These are phyloP conservation scores for Holothuria scabra DNA, from an alignment of 53 echinoderm and acorn worm species.

Conservation along the genomic window DNA sequence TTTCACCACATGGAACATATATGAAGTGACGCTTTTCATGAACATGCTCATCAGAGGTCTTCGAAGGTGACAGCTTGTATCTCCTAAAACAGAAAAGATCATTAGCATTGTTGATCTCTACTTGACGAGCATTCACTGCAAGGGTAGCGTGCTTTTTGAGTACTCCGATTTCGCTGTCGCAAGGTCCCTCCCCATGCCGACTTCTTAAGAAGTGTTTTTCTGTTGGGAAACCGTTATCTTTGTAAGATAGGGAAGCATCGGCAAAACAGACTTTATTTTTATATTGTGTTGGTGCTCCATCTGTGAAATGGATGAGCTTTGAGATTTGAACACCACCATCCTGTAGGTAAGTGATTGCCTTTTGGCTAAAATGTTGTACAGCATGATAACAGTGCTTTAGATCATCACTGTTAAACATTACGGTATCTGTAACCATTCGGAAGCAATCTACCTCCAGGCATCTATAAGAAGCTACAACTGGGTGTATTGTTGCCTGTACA, in stretches of 20 bases:
- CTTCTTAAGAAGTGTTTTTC: slow-evolving; percentile 67
- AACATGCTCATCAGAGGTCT: slow-evolving; percentile 8
- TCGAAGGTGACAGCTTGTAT: not conserved
- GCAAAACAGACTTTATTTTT: slow-evolving; percentile 55
- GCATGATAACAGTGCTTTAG: slow-evolving; percentile 52
- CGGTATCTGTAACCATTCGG: slow-evolving; percentile 45
- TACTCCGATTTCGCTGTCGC: slow-evolving; percentile 61
- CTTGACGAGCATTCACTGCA: not conserved
- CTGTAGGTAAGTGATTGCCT: slow-evolving; percentile 34
- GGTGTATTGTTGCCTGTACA: not conserved
- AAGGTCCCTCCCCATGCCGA: slow-evolving; percentile 62
- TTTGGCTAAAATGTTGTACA: slow-evolving; percentile 47
- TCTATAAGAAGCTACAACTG: slow-evolving; percentile 10
- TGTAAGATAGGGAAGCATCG: slow-evolving; percentile 46
- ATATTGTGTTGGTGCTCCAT: slow-evolving; percentile 53
- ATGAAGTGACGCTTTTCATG: slow-evolving; percentile 54
- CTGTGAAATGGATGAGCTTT: slow-evolving; percentile 58
- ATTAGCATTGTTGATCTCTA: not conserved
- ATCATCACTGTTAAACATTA: slow-evolving; percentile 58
- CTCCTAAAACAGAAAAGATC: not conserved
- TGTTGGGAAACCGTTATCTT: slow-evolving; percentile 40
- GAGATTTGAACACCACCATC: slow-evolving; percentile 40
- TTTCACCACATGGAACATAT: slow-evolving; percentile 20
- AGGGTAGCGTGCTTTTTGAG: slow-evolving; percentile 42
- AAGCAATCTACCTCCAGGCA: not conserved